Conservation (phyloP, 2,888 invertebrate species). For the Crioceris asparagi region DNA sequence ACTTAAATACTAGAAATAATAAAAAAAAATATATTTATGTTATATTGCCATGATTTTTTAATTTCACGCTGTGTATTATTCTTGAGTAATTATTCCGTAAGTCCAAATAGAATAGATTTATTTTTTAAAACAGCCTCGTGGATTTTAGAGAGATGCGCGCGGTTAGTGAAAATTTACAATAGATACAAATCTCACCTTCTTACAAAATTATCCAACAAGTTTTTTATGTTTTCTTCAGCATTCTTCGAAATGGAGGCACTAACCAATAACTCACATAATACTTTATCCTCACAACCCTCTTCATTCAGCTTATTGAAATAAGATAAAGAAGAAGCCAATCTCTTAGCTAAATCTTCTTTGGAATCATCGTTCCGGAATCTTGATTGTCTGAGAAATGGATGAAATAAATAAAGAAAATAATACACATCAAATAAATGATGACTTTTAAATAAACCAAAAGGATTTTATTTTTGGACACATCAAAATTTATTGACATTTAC, state of each 20-base stretch:
- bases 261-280: conserved; percentile 31
- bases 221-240: conserved; percentile 29
- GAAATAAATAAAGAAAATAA: conserved; percentile 6
- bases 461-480: not conserved
- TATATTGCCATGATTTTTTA: too few relatives aligned
- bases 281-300: conserved; percentile 30
- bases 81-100: too few relatives aligned
- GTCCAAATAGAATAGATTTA: too few relatives aligned
- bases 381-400: conserved; percentile 19
- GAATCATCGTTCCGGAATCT: conserved; percentile 20
- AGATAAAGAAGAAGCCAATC: conserved; percentile 20
- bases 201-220: conserved; percentile 30
- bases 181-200: conserved; percentile 23
- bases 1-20: too few relatives aligned
- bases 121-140: too few relatives aligned
- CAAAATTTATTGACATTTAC: not conserved
- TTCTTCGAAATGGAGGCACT: conserved; percentile 28
- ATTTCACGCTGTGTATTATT: too few relatives aligned
- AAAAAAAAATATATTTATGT: too few relatives aligned
- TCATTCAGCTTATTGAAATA: conserved; percentile 24
- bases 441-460: not conserved
- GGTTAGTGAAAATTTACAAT: not conserved
- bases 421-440: not conserved
- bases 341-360: conserved; percentile 15
- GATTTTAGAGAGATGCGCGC: too few relatives aligned